Base-by-base conservation (phyloP, 2,113 vertebrate species). In the Clinocottus analis region DNA sequence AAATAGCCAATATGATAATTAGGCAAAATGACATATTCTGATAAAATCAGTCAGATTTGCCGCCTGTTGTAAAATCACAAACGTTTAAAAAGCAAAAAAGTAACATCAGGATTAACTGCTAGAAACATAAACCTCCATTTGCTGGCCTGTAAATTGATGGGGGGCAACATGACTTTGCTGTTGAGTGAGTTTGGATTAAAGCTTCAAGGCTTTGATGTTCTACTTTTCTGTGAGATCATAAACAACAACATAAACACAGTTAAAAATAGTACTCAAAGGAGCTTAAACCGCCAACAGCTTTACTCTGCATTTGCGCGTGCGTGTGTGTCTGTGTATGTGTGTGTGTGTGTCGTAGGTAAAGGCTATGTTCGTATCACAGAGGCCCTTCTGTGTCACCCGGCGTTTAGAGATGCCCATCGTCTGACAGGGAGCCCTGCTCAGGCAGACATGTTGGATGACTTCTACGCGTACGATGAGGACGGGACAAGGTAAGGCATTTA, bases 391-490 rank as follows among this genome's bases (percentile, higher is more conserved):
- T 94, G 43, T 51, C 98, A 99, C 74, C 95, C 95, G 0, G 96
- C 97, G 0, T 99, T 99, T 53, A 95, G 96, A 0, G 96, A 98
- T 47, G 95, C 95, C 56, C 96, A 93, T 70, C 95, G 97, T 75
- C 94, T 99, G 51, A 96, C 97, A 0, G 92, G 95, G 6, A 98
- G 97, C 5, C 98, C 98, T 3, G 96, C 97, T 82, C 97, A 99
- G 81, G 96, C 94, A 0, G 96, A 98, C 79, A 95, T 97, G 62
- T 93, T 96, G 0, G 97, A 99, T 35, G 98, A 99, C 87, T 99
- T 99, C 91, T 99, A 98, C n/a, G 98, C 98, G 1, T 99, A 99
- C 0, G 98, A 99, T 13, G 98, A 99, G 73, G 98, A 99, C 0
- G 98, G 98, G 8, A 98, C 97, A 0, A 94, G 98, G 93, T 92